Percentiles rank a stretch among this genome's conserved stretches.
Evolutionary conservation across 2,888 invertebrate species (phyloP).

Genomic region (Malthinus flaveolus): DNA sequence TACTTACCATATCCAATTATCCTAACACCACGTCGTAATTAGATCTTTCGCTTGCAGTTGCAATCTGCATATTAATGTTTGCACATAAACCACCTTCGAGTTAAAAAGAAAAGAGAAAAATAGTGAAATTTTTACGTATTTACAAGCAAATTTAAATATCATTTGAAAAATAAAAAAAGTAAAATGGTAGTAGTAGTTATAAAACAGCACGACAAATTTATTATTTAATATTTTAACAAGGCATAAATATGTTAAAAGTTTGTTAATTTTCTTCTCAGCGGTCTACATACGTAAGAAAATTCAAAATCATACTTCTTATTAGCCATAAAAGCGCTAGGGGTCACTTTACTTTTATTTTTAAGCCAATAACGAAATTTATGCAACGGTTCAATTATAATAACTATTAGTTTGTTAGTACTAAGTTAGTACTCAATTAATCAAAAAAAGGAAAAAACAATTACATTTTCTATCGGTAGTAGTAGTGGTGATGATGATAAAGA

Average conservation of each 20-base stretch:
- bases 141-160: no score
- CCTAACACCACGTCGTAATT: conserved; percentile 15
- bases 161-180: no score
- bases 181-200: conserved; percentile 6
- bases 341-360: no score
- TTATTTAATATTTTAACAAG: conserved; percentile 18
- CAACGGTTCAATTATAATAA: no score
- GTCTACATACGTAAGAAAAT: neutral
- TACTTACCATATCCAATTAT: conserved; percentile 12
- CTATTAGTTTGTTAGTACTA: no score
- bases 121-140: no score
- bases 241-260: conserved; percentile 10
- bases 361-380: no score
- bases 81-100: neutral
- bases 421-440: no score
- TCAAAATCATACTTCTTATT: neutral
- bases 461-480: no score
- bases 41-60: conserved; percentile 7
- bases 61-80: conserved; percentile 15
- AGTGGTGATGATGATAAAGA: no score
- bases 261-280: conserved; percentile 19
- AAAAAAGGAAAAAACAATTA: no score
- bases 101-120: neutral
- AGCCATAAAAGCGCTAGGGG: conserved; percentile 12
- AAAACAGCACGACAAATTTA: conserved; percentile 20